Evolutionary conservation across 2,888 invertebrate genomes (phyloP), one percentile per base, ranked within the genome.

Genomic region (Galerucella calmariensis): DNA sequence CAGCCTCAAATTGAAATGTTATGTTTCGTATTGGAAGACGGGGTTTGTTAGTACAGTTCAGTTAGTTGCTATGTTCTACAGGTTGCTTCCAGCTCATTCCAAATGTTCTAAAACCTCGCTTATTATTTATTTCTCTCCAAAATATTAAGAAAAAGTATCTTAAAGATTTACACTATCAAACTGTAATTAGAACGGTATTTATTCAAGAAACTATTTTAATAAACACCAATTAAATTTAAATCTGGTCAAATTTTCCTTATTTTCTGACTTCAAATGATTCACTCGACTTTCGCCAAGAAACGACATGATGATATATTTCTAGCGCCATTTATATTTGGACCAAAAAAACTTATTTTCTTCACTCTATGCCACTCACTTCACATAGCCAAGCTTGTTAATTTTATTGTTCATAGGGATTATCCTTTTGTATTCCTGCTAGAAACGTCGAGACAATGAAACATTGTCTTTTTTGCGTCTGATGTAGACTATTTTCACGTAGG

Each of bases 401-500:
- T 65, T 65, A 46, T 65, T 65, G 46, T 65, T 65, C 63, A 2
- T 44, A 44, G 11, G 63, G 63, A 63, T 63, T 46, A 65, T 65
- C 63, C 63, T 65, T 35, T 65, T 65, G 63, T 65, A 46, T 65
- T 62, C 35, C 14, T 6, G 12, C 41, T 65, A 27, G 44, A 44
- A 63, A 63, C 44, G n/a, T 5, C 27, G 44, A 65, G 41, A 65
- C 63, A 61, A 61, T 61, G 12, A 61, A 0, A 35, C 27, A 65
- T 46, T 20, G 63, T 44, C 44, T 65, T 65, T 65, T 46, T 68
- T 68, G 44, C 41, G 68, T 68, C 68, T 68, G 58, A 53, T 68
- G 44, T 24, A 46, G 58, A 14, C 46, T 59, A 68, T 53, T 68
- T 68, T 59, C 35, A 68, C 58, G 59, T 68, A 68, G 68, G 58